Conservation (phyloP, 1,140 invertebrate genomes). For the Bombus turneri region DNA sequence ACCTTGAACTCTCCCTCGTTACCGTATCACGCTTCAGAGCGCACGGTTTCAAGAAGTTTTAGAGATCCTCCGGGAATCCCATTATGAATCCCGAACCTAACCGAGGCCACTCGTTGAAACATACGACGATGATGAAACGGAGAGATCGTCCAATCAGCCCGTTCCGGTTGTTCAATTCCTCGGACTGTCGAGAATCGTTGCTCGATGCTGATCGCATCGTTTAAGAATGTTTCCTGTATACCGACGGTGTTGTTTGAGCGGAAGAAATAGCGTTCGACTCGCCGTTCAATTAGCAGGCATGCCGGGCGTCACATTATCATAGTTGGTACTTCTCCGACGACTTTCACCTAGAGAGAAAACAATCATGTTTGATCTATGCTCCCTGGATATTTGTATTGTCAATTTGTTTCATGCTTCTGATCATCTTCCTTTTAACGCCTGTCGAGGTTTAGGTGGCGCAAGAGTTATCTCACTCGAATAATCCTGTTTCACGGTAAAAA, state of each 20-base stretch:
- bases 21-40: slow-evolving; percentile 67
- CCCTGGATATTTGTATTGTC: not conserved
- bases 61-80: slow-evolving; percentile 67
- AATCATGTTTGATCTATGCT: not conserved
- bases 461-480: too few species aligned
- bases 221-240: not conserved
- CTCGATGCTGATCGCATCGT: slow-evolving; percentile 20
- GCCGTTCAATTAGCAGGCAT: slow-evolving; percentile 3
- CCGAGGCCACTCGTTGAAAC: slow-evolving; percentile 55
- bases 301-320: not conserved
- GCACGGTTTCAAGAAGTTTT: slow-evolving; percentile 67
- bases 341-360: not conserved
- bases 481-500: not conserved
- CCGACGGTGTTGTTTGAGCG: not conserved
- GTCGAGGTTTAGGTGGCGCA: not conserved
- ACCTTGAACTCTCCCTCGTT: slow-evolving; percentile 70
- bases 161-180: slow-evolving; percentile 9
- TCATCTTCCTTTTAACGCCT: not conserved
- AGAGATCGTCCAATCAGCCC: slow-evolving; percentile 20
- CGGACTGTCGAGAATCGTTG: not conserved
- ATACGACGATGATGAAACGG: slow-evolving; percentile 45
- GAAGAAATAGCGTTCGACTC: slow-evolving; percentile 1
- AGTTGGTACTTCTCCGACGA: not conserved
- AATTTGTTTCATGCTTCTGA: not conserved
- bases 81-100: slow-evolving; percentile 61